Evolutionary conservation across 2,888 invertebrate genomes (phyloP), one percentile per base, ranked within the genome.

Genomic region (Bedellia somnulentella): DNA sequence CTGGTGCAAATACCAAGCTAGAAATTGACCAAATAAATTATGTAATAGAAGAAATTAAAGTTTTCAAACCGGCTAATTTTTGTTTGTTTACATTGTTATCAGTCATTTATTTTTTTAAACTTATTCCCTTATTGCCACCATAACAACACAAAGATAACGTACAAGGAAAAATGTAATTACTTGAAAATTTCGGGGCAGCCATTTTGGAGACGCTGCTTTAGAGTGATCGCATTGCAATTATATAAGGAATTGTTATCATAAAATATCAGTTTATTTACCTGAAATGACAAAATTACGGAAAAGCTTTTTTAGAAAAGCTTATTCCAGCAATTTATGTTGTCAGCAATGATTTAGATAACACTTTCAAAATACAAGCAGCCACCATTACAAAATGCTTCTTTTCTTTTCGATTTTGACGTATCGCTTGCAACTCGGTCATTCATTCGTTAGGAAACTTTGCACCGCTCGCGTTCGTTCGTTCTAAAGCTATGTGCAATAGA

Each of bases 321-420:
- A n/a, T n/a, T n/a, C n/a, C n/a, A n/a, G n/a, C n/a, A n/a, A n/a
- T n/a, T n/a, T n/a, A n/a, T n/a, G 73, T 75, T 75, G 75, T 70
- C 75, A 71, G 75, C 75, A 73, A 68, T 73, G 75, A 52, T 51
- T n/a, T n/a, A n/a, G n/a, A n/a, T 49, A 35, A 38, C 40, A 43
- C 34, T 44, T 45, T 37, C 24, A 12, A 12, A 24, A 13, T 15
- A 26, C 68, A 57, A 48, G 66, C 60, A 63, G 73, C 63, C 71
- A 75, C 68, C 71, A 71, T 71, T 61, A 64, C 63, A 52, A 54
- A 43, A 49, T 46, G n/a, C n/a, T n/a, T n/a, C n/a, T n/a, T n/a
- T n/a, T n/a, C n/a, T n/a, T n/a, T n/a, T n/a, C n/a, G n/a, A n/a
- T n/a, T n/a, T n/a, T n/a, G n/a, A n/a, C n/a, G n/a, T n/a, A n/a